Percentiles rank a stretch among this genome's conserved stretches.
phyloP scores from a whole-genome alignment of 2,113 vertebrate species.

The Nyctibius bracteatus region DNA sequence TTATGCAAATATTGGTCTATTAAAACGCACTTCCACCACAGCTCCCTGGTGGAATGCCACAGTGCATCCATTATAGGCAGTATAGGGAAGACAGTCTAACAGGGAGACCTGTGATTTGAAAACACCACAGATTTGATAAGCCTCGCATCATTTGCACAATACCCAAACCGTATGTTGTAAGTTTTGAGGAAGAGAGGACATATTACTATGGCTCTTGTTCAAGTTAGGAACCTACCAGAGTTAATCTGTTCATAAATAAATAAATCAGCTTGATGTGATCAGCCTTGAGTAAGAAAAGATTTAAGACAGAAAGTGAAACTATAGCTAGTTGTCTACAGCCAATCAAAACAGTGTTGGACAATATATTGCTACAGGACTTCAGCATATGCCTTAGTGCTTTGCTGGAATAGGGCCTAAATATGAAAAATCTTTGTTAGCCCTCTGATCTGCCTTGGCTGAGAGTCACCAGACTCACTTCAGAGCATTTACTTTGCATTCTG shows the following conservation, averaged over 20 bases:
- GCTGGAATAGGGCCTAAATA: neutral
- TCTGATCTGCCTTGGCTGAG: neutral
- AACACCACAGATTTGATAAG: rapidly evolving
- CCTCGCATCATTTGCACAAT: neutral
- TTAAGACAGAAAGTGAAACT: neutral
- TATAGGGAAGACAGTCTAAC: rapidly evolving
- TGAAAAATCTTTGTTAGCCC: neutral
- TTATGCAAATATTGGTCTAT: neutral
- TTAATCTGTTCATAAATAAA: neutral
- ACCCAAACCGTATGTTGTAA: neutral
- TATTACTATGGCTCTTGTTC: neutral
- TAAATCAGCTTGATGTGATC: neutral
- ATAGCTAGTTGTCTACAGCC: neutral
- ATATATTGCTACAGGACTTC: neutral
- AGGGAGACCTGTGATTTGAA: neutral
- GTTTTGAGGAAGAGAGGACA: neutral
- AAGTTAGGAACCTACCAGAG: neutral
- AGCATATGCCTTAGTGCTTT: neutral
- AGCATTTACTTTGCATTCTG: neutral
- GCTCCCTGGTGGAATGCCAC: neutral
- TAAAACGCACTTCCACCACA: neutral
- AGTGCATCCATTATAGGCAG: neutral
- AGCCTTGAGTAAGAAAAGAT: neutral
- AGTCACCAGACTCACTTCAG: neutral
- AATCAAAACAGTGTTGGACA: neutral